Evolutionary conservation across 1,140 invertebrate genomes (phyloP).

Genomic region (Macrobrachium rosenbergii): DNA sequence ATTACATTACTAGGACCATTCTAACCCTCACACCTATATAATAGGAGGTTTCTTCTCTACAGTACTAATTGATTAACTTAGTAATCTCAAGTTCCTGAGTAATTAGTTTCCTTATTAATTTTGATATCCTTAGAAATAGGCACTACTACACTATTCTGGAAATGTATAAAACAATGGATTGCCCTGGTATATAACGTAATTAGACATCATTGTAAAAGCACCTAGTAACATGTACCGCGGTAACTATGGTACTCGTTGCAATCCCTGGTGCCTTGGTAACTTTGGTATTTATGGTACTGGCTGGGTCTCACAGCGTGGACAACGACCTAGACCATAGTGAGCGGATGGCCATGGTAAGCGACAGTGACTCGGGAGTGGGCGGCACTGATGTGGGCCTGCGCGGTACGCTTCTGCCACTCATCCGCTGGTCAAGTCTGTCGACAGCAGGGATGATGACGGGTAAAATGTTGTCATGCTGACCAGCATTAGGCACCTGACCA

Average conservation of each 20-base stretch:
- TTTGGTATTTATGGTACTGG: slow-evolving; percentile 38
- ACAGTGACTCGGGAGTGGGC: slow-evolving; percentile 58
- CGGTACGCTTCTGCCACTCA: slow-evolving; percentile 35
- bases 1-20: no score
- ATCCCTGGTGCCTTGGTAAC: slow-evolving; percentile 34
- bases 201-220: not conserved
- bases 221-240: slow-evolving; percentile 19
- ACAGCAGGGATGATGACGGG: slow-evolving; percentile 39
- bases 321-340: slow-evolving; percentile 62
- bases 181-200: no score
- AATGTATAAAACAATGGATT: no score
- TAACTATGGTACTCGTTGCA: slow-evolving; percentile 23
- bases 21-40: no score
- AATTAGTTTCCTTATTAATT: no score
- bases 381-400: slow-evolving; percentile 43
- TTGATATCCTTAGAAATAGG: no score
- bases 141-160: no score
- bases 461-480: slow-evolving; percentile 24
- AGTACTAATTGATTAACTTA: no score
- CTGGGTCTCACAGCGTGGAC: slow-evolving; percentile 58
- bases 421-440: slow-evolving; percentile 47
- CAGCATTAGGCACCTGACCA: slow-evolving; percentile 36
- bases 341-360: slow-evolving; percentile 61
- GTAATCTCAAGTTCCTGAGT: no score
- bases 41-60: no score